A percentile compares a stretch with the other conserved stretches of the same genome.
phyloP scores from a whole-genome alignment of 1,140 invertebrate species.

The Vanessa tameamea region DNA sequence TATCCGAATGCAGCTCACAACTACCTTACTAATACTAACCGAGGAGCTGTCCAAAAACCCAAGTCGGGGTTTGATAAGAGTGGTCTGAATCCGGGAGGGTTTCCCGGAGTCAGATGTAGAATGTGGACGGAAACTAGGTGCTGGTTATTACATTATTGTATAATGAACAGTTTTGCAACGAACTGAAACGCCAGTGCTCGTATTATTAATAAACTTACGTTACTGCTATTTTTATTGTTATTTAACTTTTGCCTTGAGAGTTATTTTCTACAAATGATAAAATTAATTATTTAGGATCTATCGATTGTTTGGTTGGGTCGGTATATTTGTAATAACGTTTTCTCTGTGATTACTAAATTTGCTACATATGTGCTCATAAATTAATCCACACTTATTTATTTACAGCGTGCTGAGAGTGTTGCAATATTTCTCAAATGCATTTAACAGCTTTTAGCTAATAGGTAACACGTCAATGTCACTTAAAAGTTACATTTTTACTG shows the following conservation, averaged over 20 bases:
- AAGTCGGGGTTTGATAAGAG: neutral
- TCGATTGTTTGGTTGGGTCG: neutral
- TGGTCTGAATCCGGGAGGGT: neutral
- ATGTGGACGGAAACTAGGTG: neutral
- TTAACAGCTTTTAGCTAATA: conserved; percentile 11
- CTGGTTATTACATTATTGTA: neutral
- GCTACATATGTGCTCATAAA: neutral
- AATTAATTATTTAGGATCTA: too few relatives aligned
- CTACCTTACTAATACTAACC: neutral
- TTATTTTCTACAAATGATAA: too few relatives aligned
- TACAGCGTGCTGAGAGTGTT: neutral
- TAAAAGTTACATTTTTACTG: conserved; percentile 14
- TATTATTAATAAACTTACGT: too few relatives aligned
- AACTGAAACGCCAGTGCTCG: too few relatives aligned
- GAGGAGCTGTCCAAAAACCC: neutral
- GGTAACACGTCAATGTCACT: conserved; percentile 14
- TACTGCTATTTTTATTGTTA: neutral
- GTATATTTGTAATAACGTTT: too few relatives aligned
- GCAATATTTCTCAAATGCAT: conserved; percentile 6
- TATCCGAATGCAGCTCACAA: neutral
- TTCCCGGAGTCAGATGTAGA: neutral
- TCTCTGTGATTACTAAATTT: neutral
- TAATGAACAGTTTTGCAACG: neutral
- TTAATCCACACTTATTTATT: neutral
- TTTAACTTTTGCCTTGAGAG: neutral